Evolutionary conservation across 2,888 invertebrate genomes (phyloP).

Genomic region (Laothoe populi): DNA sequence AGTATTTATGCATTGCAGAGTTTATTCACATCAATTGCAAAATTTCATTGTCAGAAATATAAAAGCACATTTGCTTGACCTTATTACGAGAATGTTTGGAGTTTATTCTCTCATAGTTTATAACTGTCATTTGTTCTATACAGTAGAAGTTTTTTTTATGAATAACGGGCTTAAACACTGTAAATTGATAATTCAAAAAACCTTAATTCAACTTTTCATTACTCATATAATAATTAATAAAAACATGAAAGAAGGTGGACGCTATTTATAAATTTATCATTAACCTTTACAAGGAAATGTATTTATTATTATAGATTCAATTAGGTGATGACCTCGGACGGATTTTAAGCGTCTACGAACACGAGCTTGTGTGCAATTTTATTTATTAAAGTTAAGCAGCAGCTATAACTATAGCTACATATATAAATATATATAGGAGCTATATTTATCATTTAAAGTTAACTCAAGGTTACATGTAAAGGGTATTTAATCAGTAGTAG

Average conservation of each 20-base stretch:
- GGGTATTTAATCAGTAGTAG: too few relatives aligned
- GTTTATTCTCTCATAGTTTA: neutral
- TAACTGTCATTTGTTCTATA: neutral
- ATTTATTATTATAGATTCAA: neutral
- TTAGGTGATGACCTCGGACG: slow-evolving; percentile 13
- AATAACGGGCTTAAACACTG: neutral
- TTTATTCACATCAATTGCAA: slow-evolving; percentile 10
- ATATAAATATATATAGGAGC: too few relatives aligned
- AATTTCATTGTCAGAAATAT: neutral
- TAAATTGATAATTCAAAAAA: too few relatives aligned
- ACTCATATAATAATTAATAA: neutral
- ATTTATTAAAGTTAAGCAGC: too few relatives aligned
- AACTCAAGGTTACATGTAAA: too few relatives aligned
- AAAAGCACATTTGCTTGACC: neutral
- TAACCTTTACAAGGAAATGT: neutral
- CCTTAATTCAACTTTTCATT: too few relatives aligned
- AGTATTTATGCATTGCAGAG: slow-evolving; percentile 5
- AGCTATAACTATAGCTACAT: too few relatives aligned
- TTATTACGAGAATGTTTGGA: neutral
- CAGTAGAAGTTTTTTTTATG: neutral
- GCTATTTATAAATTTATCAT: neutral
- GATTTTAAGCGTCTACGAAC: slow-evolving; percentile 6
- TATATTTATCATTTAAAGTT: too few relatives aligned
- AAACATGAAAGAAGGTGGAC: neutral
- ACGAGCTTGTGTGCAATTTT: neutral